A percentile compares a stretch with the other conserved stretches of the same genome.
Evolutionary conservation across 2,888 invertebrate species (phyloP).

Genomic region (Harpalus rubripes): DNA sequence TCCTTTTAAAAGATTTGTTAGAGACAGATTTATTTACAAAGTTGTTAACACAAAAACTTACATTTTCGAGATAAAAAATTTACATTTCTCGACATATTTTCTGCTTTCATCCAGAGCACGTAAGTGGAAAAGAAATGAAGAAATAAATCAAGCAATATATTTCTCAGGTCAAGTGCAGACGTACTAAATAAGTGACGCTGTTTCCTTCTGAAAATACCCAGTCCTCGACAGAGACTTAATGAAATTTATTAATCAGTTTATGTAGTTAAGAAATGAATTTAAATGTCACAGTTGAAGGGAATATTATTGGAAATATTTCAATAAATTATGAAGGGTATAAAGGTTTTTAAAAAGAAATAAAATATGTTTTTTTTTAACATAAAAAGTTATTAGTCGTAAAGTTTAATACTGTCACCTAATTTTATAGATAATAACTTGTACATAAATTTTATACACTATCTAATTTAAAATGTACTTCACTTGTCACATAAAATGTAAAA

Average conservation of each 20-base stretch:
- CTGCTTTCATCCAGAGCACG: conserved; percentile 31
- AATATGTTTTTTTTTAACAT: conserved; percentile 8
- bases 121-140: conserved; percentile 42
- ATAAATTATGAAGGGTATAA: neutral
- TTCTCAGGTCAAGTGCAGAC: conserved; percentile 43
- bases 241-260: conserved; percentile 11
- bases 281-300: neutral
- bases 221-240: neutral
- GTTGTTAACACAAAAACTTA: conserved; percentile 46
- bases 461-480: neutral
- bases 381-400: neutral
- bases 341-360: neutral
- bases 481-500: neutral
- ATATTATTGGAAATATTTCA: neutral
- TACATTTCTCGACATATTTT: conserved; percentile 28
- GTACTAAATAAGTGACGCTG: conserved; percentile 32
- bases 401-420: neutral
- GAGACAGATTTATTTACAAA: conserved; percentile 35
- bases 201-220: neutral
- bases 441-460: neutral
- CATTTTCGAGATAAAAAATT: conserved; percentile 35
- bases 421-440: neutral
- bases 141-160: conserved; percentile 49
- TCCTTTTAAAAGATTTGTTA: conserved; percentile 5
- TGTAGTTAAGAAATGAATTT: neutral